A percentile compares a stretch with the other conserved stretches of the same genome.
phyloP scores from a whole-genome alignment of 2,888 invertebrate genomes.

The Euzophera pinguis region DNA sequence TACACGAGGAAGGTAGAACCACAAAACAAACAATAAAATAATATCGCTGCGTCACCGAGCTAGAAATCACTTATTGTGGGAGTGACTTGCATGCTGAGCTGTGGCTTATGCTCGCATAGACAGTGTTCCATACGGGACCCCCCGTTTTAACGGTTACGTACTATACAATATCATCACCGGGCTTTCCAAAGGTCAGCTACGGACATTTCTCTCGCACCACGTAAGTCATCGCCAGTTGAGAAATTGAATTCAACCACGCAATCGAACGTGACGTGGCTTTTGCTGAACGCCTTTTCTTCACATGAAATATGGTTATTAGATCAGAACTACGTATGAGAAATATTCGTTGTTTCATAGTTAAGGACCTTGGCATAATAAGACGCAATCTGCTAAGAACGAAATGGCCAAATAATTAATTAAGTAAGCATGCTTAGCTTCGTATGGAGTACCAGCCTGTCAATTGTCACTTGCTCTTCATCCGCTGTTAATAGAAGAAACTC shows the following conservation, averaged over 20 bases:
- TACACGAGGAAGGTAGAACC: conserved; percentile 79
- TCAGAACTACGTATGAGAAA: neutral
- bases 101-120: conserved; percentile 58
- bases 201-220: conserved; percentile 13
- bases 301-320: conserved; percentile 1
- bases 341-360: neutral
- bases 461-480: too few relatives aligned
- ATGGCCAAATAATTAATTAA: too few relatives aligned
- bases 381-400: too few relatives aligned
- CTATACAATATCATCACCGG: conserved; percentile 19
- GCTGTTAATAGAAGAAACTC: too few relatives aligned
- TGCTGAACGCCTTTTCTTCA: conserved; percentile 1
- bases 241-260: conserved; percentile 14
- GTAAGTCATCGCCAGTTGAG: conserved; percentile 14
- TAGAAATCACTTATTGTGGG: conserved; percentile 77
- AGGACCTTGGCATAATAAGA: neutral
- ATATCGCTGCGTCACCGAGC: conserved; percentile 72
- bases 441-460: too few relatives aligned
- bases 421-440: too few relatives aligned
- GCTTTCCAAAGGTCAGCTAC: conserved; percentile 12
- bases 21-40: conserved; percentile 77
- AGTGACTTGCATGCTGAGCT: conserved; percentile 70
- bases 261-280: neutral
- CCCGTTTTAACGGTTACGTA: conserved; percentile 37
- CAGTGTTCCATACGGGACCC: conserved; percentile 36